A percentile compares a stretch with the other conserved stretches of the same genome.
Evolutionary conservation across 2,888 invertebrate genomes (phyloP).

Genomic region (Vandiemenella viatica): DNA sequence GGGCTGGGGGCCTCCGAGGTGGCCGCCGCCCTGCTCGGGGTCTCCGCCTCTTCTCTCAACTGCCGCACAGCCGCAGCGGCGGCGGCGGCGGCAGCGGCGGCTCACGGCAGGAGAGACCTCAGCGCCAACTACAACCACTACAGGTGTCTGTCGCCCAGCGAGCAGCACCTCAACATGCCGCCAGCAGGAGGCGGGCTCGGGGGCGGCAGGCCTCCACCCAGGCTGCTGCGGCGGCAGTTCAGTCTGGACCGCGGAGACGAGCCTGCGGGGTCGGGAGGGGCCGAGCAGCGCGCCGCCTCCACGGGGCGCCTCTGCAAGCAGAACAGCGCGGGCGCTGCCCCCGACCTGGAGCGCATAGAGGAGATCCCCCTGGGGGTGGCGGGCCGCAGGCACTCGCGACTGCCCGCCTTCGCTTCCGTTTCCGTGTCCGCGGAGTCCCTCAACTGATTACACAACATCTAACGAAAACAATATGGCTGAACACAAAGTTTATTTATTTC

Average conservation of each 20-base stretch:
- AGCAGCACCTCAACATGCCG: conserved; percentile 22
- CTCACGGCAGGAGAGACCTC: conserved; percentile 39
- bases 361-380: conserved; percentile 35
- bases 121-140: conserved; percentile 63
- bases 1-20: background rate
- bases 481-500: too few relatives aligned
- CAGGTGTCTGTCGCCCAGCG: conserved; percentile 51
- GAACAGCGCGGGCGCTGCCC: conserved; percentile 50
- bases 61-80: conserved; percentile 17
- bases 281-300: conserved; percentile 2
- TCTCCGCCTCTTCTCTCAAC: too few relatives aligned
- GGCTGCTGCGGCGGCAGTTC: conserved; percentile 47
- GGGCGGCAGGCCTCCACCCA: conserved; percentile 14
- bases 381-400: conserved; percentile 8
- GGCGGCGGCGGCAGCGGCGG: conserved; percentile 16
- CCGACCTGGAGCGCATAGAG: conserved; percentile 53
- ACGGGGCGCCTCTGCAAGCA: conserved; percentile 38
- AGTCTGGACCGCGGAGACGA: conserved; percentile 53
- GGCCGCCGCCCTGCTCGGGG: background rate
- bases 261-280: conserved; percentile 18
- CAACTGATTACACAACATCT: conserved; percentile 15
- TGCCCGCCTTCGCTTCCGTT: conserved; percentile 22
- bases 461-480: too few relatives aligned
- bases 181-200: conserved; percentile 1
- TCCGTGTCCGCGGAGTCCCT: conserved; percentile 30